phyloP scores from a whole-genome alignment of 2,113 vertebrate genomes.

The Gymnogyps californianus region DNA sequence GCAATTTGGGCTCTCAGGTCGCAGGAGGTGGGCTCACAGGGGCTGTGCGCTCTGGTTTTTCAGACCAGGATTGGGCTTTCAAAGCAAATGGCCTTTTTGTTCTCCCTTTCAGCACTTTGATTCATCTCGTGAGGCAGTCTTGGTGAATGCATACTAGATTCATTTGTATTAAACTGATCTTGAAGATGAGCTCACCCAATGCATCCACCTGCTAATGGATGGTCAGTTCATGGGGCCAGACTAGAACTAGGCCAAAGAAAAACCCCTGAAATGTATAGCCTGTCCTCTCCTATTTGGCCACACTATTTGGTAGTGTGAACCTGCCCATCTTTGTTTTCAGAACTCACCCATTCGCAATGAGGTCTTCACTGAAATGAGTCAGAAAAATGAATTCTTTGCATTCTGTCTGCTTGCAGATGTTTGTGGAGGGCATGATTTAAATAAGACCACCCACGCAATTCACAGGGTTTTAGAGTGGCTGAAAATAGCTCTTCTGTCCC shows the following conservation, averaged over 20 bases:
- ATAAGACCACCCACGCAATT: neutral
- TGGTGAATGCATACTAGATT: neutral
- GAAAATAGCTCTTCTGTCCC: neutral
- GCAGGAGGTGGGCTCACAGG: neutral
- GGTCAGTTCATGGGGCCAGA: neutral
- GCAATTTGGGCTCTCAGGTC: neutral
- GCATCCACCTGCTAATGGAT: neutral
- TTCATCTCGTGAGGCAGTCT: neutral
- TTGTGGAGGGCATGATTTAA: neutral
- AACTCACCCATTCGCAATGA: neutral
- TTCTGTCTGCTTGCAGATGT: neutral
- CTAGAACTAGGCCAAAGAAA: neutral
- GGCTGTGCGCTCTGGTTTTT: neutral
- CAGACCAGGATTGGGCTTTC: neutral
- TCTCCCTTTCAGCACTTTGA: neutral
- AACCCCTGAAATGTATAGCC: neutral
- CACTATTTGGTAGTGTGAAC: neutral
- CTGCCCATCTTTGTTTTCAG: neutral
- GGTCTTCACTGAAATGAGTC: neutral
- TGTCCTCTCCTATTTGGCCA: neutral
- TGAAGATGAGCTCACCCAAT: neutral
- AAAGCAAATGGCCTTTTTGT: neutral
- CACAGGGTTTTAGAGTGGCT: neutral
- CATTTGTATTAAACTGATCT: neutral
- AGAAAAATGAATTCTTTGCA: neutral